phyloP scores from a whole-genome alignment of 1,140 invertebrate species.

The Popillia japonica region DNA sequence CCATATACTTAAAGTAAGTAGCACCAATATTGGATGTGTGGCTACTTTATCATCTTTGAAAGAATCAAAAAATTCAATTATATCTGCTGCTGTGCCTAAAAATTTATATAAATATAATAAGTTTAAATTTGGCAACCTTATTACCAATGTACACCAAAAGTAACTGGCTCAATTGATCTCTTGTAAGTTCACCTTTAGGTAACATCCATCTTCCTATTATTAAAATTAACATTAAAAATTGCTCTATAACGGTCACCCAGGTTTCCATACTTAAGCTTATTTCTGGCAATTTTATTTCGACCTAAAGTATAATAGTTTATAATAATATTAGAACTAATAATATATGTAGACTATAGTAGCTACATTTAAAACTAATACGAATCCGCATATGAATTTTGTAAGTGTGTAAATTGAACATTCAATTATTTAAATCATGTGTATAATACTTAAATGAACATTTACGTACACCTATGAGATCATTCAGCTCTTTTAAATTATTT shows the following conservation, averaged over 20 bases:
- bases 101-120: conserved; percentile 2
- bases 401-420: too few species aligned
- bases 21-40: conserved; percentile 75
- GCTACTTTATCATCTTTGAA: conserved; percentile 88
- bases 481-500: conserved; percentile 64
- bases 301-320: conserved; percentile 52
- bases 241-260: conserved; percentile 88
- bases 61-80: conserved; percentile 93
- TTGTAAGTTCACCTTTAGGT: conserved; percentile 87
- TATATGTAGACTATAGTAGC: too few species aligned
- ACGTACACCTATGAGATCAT: conserved; percentile 67
- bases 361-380: too few species aligned
- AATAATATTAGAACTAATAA: too few species aligned
- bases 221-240: conserved; percentile 86
- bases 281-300: conserved; percentile 67
- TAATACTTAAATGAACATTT: conserved; percentile 12
- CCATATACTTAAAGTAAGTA: conserved; percentile 65
- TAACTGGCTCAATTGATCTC: conserved; percentile 92
- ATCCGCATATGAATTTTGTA: too few species aligned
- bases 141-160: conserved; percentile 82
- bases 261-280: conserved; percentile 75
- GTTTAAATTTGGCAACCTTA: neutral
- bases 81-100: conserved; percentile 86
- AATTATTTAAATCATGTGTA: too few species aligned
- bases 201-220: conserved; percentile 90